These are phyloP conservation scores for Ailurus styani DNA, from an alignment of 2,113 vertebrate species.

Conservation along the genomic window DNA sequence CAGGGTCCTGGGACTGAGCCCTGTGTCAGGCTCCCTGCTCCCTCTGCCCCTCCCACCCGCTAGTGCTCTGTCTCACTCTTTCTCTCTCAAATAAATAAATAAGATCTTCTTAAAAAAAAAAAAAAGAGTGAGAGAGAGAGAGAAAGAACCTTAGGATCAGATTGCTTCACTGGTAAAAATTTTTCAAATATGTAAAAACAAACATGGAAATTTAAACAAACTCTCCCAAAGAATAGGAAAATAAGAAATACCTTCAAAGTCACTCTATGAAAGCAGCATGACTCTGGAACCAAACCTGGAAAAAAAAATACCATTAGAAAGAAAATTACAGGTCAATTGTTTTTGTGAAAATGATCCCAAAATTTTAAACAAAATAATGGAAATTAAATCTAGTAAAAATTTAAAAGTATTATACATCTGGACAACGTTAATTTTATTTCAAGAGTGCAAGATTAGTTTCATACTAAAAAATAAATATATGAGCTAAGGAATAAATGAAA, in stretches of 20 bases:
- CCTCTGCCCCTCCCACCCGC: background rate
- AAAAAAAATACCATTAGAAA: background rate
- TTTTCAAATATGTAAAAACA: background rate
- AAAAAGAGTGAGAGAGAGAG: background rate
- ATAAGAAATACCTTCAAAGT: background rate
- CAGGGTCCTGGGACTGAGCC: background rate
- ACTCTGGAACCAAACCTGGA: background rate
- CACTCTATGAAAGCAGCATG: background rate
- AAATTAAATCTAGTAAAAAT: background rate
- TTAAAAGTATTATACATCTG: background rate
- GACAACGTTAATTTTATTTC: background rate
- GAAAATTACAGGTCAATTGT: background rate
- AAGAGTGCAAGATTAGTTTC: background rate
- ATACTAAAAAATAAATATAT: background rate
- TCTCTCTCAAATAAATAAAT: background rate
- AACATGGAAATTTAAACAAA: background rate
- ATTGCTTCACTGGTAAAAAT: background rate
- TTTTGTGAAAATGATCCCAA: background rate
- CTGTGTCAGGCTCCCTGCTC: background rate
- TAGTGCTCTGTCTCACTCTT: background rate
- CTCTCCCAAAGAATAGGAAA: background rate
- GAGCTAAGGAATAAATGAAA: background rate
- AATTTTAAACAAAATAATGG: background rate
- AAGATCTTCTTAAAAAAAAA: background rate
- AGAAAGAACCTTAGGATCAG: background rate